Base-by-base conservation (phyloP, 2,113 vertebrate species). In the Channa maculata region DNA sequence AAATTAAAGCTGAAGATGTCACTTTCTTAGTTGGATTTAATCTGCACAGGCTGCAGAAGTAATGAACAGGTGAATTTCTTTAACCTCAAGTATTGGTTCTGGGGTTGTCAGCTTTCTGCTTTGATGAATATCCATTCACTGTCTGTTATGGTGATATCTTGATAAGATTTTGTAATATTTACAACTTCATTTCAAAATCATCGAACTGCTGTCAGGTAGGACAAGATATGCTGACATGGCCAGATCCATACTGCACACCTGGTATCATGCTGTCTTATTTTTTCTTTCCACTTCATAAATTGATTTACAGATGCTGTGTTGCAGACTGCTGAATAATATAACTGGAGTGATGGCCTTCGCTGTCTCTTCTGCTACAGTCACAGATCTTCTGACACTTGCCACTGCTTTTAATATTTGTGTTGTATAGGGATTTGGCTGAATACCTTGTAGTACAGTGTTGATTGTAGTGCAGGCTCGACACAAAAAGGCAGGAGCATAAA, bases 21-120 rank as follows among this genome's bases (percentile, higher is more conserved):
- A 12, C 41, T 46, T 39, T 73, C 1, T 54, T 24, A 15, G 3
- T 65, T 5, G 65, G 3, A 62, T 54, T 72, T 55, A 66, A 12
- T 55, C n/a, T 24, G 45, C 13, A 14, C 8, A 13, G 14, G 52
- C 46, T 55, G 48, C 41, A 43, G 38, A 66, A 52, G 7, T 53
- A 58, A 38, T 7, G 33, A 39, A 12, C 41, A 36, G 51, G 1
- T 10, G 45, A 6, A 53, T 69, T 52, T 65, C 1, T 14, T 71
- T 14, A 5, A 3, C 49, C 50, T 50, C 5, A 0, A 72, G 11
- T 52, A 11, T 58, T 67, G 8, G 51, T 59, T 64, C 24, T 68
- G 53, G 59, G 48, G 14, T 12, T 86, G 67, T 73, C 68, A 71
- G 71, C 38, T 80, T 74, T 71, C 63, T 85, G 65, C 68, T 75